These are phyloP conservation scores for Agapornis canus DNA, from an alignment of 2,797 vertebrate species.

Conservation along the genomic window DNA sequence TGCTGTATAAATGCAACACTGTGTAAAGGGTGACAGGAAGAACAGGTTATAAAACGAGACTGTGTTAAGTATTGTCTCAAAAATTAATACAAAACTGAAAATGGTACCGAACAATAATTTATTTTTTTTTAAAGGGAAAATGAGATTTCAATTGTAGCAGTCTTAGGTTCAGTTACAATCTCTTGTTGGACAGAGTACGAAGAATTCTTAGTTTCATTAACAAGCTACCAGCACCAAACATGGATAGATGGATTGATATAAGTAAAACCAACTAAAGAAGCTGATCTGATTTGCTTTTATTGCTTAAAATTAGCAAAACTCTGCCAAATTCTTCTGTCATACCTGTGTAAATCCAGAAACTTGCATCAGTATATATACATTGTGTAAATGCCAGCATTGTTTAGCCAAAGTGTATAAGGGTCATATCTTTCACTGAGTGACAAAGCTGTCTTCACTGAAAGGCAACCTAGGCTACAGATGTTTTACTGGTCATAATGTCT, in stretches of 20 bases:
- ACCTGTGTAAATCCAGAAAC: conserved; percentile 42
- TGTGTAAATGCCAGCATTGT: conserved; percentile 36
- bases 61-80: background rate
- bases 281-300: background rate
- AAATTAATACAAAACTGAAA: background rate
- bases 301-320: background rate
- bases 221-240: background rate
- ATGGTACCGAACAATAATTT: background rate
- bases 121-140: background rate
- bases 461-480: background rate
- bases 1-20: background rate
- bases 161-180: background rate
- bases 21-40: background rate
- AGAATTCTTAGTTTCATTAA: background rate
- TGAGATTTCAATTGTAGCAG: background rate
- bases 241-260: background rate
- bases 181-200: background rate
- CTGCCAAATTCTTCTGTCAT: conserved; percentile 24
- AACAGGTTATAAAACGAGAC: background rate
- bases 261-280: background rate
- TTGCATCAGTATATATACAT: conserved; percentile 29
- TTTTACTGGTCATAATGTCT: background rate
- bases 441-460: background rate
- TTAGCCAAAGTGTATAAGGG: conserved; percentile 29
- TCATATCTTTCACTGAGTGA: background rate